Evolutionary conservation across 2,113 vertebrate genomes (phyloP), one percentile per base, ranked within the genome.

Genomic region (Cyanoderma ruficeps): DNA sequence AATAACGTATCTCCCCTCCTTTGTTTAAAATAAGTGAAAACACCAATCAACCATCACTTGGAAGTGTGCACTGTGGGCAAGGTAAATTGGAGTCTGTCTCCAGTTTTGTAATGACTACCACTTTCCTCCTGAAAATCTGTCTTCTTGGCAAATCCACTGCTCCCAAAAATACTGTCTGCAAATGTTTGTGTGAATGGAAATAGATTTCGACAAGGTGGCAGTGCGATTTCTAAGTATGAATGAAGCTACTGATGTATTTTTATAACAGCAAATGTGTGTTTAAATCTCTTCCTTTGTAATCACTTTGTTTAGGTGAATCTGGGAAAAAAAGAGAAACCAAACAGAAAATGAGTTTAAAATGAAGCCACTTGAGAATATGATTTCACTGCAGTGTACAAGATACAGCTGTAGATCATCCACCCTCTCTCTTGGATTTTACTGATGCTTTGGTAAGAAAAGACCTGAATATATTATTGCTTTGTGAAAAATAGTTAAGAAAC

Each of bases 151-250:
- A 49, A 90, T 30, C 28, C 53, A 8, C 42, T 75, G 24, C 28
- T 13, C n/a, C 21, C 18, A 46, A 41, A 17, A 14, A 41, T 23
- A 60, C 3, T 0, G 0, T 79, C 33, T 68, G 24, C 21, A 79
- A 84, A n/a, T 84, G 28, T 59, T 65, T 84, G 7, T 56, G 35
- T 1, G 5, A 64, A 44, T 47, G 13, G 28, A 80, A 93, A 52
- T 15, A 79, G 56, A 47, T 83, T 47, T 47, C 24, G 20, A 13
- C 56, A 71, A 64, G 63, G 55, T 46, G 22, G 22, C 68, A 30
- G 20, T 61, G 39, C 52, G 37, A 61, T 65, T 90, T 83, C 15
- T 49, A 46, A 74, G 37, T 80, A 46, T 76, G 57, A 91, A 49
- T 60, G 31, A 79, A 76, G 6, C 49, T 76, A 49, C 20, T 49